Evolutionary conservation across 1,140 invertebrate genomes (phyloP), one percentile per base, ranked within the genome.

Genomic region (Aphelenchoides fujianensis): DNA sequence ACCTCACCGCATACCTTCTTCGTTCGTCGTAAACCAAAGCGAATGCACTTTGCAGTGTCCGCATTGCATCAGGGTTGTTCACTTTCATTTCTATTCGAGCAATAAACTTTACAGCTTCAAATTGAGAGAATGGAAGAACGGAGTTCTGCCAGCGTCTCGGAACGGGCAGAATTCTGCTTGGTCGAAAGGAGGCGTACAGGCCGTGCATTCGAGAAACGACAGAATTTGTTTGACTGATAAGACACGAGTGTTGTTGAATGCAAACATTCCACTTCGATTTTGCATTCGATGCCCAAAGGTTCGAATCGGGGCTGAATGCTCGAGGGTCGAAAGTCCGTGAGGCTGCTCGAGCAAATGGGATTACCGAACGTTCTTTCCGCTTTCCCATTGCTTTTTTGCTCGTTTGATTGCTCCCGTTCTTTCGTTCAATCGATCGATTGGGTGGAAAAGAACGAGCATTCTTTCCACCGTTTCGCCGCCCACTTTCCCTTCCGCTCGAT

Each of bases 391-490:
- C n/a, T n/a, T n/a, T n/a, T n/a, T n/a, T n/a, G n/a, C n/a, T n/a
- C n/a, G n/a, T n/a, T n/a, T n/a, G n/a, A n/a, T n/a, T n/a, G 41
- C 23, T 48, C 41, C 41, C 41, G 41, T 48, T 48, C 41, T 48
- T 48, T 23, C 23, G 41, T 23, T 23, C 23, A 23, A 48, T 48
- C 41, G 41, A 48, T n/a, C n/a, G n/a, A n/a, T n/a, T n/a, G n/a
- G n/a, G n/a, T n/a, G n/a, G n/a, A n/a, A n/a, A n/a, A n/a, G n/a
- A n/a, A n/a, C n/a, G n/a, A n/a, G n/a, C n/a, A n/a, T n/a, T n/a
- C n/a, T n/a, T n/a, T n/a, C n/a, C n/a, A n/a, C n/a, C n/a, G n/a
- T n/a, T n/a, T n/a, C n/a, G n/a, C n/a, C n/a, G n/a, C n/a, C n/a
- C n/a, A n/a, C n/a, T 48, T 48, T 23, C 41, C 41, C 12, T 48